Evolutionary conservation across 2,888 invertebrate genomes (phyloP), one percentile per base, ranked within the genome.

Genomic region (Agonopterix heracliana): DNA sequence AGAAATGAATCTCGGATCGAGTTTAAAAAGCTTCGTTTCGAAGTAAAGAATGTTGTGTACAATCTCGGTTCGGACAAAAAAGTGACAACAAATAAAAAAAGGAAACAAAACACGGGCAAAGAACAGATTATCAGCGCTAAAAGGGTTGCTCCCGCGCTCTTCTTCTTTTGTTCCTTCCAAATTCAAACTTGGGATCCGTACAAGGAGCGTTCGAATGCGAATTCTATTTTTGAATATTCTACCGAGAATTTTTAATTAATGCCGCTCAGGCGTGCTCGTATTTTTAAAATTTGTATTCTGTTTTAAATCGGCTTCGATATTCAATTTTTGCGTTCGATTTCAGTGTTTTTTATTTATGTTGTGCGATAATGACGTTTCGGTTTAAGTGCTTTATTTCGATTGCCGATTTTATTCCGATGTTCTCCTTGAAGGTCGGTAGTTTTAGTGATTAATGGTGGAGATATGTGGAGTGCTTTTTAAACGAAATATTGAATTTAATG

Each of bases 211-310:
- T 81, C 84, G 85, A 85, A 84, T 85, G 86, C 86, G 85, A 84
- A 88, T 86, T 86, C 87, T 88, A 88, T 88, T 87, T 86, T 84
- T 84, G 88, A 86, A 88, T 88, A 86, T 88, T 88, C 85, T 87
- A 88, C 88, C 85, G 85, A 86, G 88, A 88, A 88, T 88, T 86
- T 87, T 88, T 88, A 88, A 88, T 88, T 88, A 87, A 88, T 87
- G 86, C 86, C 78, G 84, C 74, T 80, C 76, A 76, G 76, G 77
- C 79, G 80, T 73, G 82, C 80, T 82, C 82, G 83, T 85, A 86
- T 86, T 85, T 85, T 85, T 81, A 81, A 87, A 85, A 81, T 79
- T 84, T 81, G 83, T 80, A 83, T 84, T 83, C 84, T 83, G 83
- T 81, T 86, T 86, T 84, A 87, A 87, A 87, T 86, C 83, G 80